phyloP scores from a whole-genome alignment of 2,888 invertebrate species.

The Didymodactylos carnosus region DNA sequence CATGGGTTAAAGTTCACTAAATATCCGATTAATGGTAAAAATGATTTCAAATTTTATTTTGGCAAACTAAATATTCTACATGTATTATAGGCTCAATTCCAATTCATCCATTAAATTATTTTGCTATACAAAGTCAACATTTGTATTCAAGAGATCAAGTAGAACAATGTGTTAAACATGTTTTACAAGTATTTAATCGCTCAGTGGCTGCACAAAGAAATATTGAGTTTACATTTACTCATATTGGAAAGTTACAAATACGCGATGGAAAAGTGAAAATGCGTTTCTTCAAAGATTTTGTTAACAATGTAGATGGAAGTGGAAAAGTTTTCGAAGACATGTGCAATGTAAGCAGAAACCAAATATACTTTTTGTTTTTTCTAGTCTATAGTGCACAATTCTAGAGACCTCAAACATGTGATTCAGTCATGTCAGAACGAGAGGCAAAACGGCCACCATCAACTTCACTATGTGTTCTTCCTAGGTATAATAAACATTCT shows the following conservation, averaged over 20 bases:
- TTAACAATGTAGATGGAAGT: slow-evolving; percentile 30
- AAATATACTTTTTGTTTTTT: not conserved
- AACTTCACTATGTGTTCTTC: slow-evolving; percentile 26
- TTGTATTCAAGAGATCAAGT: slow-evolving; percentile 31
- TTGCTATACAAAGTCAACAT: slow-evolving; percentile 29
- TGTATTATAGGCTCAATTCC: slow-evolving; percentile 26
- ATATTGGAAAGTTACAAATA: slow-evolving; percentile 30
- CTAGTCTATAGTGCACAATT: slow-evolving; percentile 1
- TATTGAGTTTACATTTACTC: slow-evolving; percentile 30
- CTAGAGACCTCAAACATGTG: slow-evolving; percentile 31
- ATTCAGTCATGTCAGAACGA: slow-evolving; percentile 33
- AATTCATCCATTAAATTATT: slow-evolving; percentile 30
- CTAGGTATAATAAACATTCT: slow-evolving; percentile 22
- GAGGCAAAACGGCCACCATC: slow-evolving; percentile 22
- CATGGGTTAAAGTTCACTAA: slow-evolving; percentile 28
- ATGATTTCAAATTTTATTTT: no score
- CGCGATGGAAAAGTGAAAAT: slow-evolving; percentile 30
- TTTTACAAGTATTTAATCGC: slow-evolving; percentile 25
- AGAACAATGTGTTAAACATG: slow-evolving; percentile 31
- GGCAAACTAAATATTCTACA: no score
- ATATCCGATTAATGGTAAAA: slow-evolving; percentile 29
- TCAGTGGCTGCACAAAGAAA: slow-evolving; percentile 25
- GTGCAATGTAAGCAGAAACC: not conserved
- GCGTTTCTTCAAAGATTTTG: slow-evolving; percentile 34
- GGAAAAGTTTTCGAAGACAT: slow-evolving; percentile 18